Evolutionary conservation across 2,113 vertebrate species (phyloP).

Genomic region (Corvus hawaiiensis): DNA sequence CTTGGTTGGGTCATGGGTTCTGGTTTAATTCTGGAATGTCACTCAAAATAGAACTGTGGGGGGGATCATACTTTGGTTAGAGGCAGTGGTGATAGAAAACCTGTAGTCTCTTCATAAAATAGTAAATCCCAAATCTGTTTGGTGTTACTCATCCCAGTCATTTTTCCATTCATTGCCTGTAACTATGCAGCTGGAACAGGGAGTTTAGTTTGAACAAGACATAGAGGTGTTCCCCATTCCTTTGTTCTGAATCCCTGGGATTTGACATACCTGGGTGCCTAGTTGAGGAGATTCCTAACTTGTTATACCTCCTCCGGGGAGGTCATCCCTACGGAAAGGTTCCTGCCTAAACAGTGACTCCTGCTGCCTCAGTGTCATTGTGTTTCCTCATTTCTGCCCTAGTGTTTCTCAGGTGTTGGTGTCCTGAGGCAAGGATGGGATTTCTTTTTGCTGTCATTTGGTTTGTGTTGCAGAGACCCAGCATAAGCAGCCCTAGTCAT

Average conservation of each 20-base stretch:
- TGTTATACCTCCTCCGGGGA: not conserved
- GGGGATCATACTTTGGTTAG: not conserved
- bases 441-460: not conserved
- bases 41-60: not conserved
- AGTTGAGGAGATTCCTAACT: not conserved
- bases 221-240: not conserved
- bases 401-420: not conserved
- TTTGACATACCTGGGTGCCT: not conserved
- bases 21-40: slow-evolving; percentile 24
- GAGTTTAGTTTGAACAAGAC: not conserved
- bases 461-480: not conserved
- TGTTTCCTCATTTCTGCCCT: not conserved
- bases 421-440: not conserved
- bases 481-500: not conserved
- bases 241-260: not conserved
- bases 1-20: not conserved
- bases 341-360: not conserved
- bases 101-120: not conserved
- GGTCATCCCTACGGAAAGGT: not conserved
- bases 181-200: not conserved
- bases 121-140: not conserved
- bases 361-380: not conserved
- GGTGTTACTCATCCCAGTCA: not conserved
- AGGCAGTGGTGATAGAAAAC: not conserved
- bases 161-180: not conserved